Conservation (phyloP, 2,797 vertebrate species). For the Notolabrus celidotus region DNA sequence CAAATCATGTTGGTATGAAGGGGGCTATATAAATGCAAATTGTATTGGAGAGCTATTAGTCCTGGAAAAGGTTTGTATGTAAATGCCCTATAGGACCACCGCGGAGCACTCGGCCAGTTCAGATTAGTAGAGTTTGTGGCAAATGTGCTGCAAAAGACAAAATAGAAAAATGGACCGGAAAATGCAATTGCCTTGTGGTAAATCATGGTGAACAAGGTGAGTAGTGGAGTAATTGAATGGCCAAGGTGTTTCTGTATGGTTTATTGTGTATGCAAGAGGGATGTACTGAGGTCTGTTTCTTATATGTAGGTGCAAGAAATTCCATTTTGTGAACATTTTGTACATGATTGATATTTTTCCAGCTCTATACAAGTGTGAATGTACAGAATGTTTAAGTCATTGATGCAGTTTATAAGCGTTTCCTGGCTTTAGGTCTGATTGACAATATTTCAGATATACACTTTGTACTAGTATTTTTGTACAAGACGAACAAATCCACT, state of each 20-base stretch:
- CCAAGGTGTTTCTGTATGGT: constrained; percentile 68
- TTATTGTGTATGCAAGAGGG: constrained; percentile 72
- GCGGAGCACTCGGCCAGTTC: constrained; percentile 81
- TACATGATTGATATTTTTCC: constrained; percentile 14
- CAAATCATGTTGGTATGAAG: constrained; percentile 88
- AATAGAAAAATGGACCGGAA: constrained; percentile 66
- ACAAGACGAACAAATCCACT: constrained; percentile 48
- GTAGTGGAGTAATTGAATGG: constrained; percentile 83
- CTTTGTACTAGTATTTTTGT: not conserved
- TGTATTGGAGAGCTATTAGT: constrained; percentile 88
- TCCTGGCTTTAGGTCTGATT: not conserved
- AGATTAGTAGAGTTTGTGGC: constrained; percentile 81
- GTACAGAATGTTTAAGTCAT: not conserved
- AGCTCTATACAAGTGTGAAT: not conserved
- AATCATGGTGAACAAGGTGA: constrained; percentile 86
- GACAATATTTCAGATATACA: not conserved
- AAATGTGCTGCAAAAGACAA: constrained; percentile 82
- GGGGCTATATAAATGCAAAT: constrained; percentile 91
- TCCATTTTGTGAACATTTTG: constrained; percentile 46
- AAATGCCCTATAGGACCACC: constrained; percentile 85
- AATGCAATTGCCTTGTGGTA: constrained; percentile 78
- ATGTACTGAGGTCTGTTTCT: constrained; percentile 50
- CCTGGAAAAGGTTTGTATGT: constrained; percentile 87
- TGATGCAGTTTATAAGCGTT: not conserved
- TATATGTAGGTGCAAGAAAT: constrained; percentile 32